Base-by-base conservation (phyloP, 2,113 vertebrate species). In the Eulemur rufifrons region DNA sequence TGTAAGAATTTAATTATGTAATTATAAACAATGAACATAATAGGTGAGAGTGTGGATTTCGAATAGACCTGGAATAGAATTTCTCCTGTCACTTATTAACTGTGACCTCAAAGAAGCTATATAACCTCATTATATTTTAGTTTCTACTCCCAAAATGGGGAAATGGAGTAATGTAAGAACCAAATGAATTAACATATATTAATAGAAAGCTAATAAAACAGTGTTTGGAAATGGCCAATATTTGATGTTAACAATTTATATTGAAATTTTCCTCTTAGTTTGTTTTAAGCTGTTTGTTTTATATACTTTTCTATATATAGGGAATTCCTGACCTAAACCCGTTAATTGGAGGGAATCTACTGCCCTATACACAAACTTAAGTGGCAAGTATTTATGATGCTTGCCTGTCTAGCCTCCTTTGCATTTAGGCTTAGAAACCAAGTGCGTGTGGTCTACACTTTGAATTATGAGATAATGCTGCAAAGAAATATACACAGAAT, bases 1-100 rank as follows among this genome's bases (percentile, higher is more conserved):
- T 23, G 9, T 77, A n/a, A 87, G 29, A 77, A 90, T 61, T 87
- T 96, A 92, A 91, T 96, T 92, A 45, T 45, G 23, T 25, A 95
- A 45, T 81, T 87, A 66, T 90, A 95, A 95, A 96, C 39, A 94
- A 47, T 63, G 52, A 34, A 23, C 5, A 11, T 90, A 42, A 71
- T 76, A 39, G 34, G 8, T 85, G 52, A 91, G 37, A 54, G 29
- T 17, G 39, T 76, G 21, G 3, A 69, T 71, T 91, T 95, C 76
- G 27, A 18, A 86, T 50, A 89, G 21, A 56, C 21, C 23, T 89
- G 10, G 83, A 76, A 63, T 89, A 64, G 59, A 69, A 29, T 64
- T 77, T 64, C 71, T 52, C 83, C 27, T 69, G 6, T 84, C 18
- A 42, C 17, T 91, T 91, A 88, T 82, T 86, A 95, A 23, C 21